Percentiles rank a stretch among this genome's conserved stretches.
Conservation (phyloP, 2,113 vertebrate species). For the Pao palembangensis region DNA sequence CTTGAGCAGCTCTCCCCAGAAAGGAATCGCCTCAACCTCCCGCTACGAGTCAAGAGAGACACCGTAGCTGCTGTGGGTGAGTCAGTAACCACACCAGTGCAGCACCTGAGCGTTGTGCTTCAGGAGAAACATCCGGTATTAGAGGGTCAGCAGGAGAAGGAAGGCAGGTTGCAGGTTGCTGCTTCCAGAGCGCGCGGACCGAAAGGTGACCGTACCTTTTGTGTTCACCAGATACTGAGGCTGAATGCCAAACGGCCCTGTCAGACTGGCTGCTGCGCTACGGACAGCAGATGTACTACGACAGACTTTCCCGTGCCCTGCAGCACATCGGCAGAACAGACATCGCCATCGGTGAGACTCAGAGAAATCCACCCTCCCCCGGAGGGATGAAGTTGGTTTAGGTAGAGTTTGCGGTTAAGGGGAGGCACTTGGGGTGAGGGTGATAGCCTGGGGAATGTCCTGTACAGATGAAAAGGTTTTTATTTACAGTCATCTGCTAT, state of each 20-base stretch:
- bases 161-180: too few species aligned
- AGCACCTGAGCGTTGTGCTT: too few species aligned
- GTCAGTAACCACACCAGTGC: too few species aligned
- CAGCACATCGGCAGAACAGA: conserved; percentile 71
- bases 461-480: background rate
- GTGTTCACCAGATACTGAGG: conserved; percentile 50
- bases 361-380: background rate
- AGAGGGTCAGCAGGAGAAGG: too few species aligned
- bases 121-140: too few species aligned
- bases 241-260: conserved; percentile 57
- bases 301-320: conserved; percentile 69
- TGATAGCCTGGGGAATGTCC: background rate
- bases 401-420: background rate
- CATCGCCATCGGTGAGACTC: conserved; percentile 68
- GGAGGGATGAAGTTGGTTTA: too few species aligned
- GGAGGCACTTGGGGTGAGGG: background rate
- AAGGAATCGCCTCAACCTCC: conserved; percentile 48
- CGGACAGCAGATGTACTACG: conserved; percentile 63
- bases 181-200: too few species aligned
- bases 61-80: conserved; percentile 28
- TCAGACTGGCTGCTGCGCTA: conserved; percentile 65
- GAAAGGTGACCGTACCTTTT: conserved; percentile 39
- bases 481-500: conserved; percentile 8
- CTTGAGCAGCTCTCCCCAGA: conserved; percentile 51
- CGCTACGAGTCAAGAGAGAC: conserved; percentile 42